Percentiles rank a stretch among this genome's conserved stretches.
These are phyloP conservation scores for Protobothrops mucrosquamatus DNA, from an alignment of 2,113 vertebrate genomes.

Conservation along the genomic window DNA sequence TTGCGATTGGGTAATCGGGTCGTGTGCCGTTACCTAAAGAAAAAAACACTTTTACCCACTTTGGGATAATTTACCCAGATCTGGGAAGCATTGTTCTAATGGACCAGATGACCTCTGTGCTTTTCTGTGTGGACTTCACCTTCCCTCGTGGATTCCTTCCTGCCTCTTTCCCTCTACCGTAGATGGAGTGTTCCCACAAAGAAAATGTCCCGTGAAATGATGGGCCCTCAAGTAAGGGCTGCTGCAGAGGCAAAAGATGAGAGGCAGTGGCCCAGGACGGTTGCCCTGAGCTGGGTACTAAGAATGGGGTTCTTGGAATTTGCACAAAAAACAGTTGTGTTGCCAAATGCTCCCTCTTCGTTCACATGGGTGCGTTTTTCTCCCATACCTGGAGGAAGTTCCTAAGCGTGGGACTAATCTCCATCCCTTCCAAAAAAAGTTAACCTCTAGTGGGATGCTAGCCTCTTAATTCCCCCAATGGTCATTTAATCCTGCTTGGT, in stretches of 20 bases:
- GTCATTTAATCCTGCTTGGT: background rate
- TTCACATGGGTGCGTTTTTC: background rate
- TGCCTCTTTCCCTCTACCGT: background rate
- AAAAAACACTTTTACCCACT: background rate
- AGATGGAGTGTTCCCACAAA: too few species aligned
- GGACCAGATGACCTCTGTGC: background rate
- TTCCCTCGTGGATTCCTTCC: too few species aligned
- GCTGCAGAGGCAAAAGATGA: background rate
- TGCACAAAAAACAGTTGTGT: background rate
- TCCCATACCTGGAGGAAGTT: background rate
- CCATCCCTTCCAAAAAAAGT: slow-evolving; percentile 13
- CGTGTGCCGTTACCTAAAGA: background rate
- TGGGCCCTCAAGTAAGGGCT: background rate
- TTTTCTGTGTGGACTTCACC: background rate
- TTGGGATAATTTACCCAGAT: background rate
- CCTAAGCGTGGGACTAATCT: slow-evolving; percentile 6
- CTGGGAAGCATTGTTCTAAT: background rate
- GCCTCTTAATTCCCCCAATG: slow-evolving; percentile 2
- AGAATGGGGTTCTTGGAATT: too few species aligned
- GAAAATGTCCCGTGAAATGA: too few species aligned
- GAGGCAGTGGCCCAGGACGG: background rate
- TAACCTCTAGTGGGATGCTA: slow-evolving; percentile 34
- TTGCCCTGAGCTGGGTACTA: background rate
- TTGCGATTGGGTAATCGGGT: background rate
- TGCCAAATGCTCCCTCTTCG: too few species aligned